Percentiles rank a stretch among this genome's conserved stretches.
These are phyloP conservation scores for Botia kubotai DNA, from an alignment of 2,797 vertebrate species.

Conservation along the genomic window DNA sequence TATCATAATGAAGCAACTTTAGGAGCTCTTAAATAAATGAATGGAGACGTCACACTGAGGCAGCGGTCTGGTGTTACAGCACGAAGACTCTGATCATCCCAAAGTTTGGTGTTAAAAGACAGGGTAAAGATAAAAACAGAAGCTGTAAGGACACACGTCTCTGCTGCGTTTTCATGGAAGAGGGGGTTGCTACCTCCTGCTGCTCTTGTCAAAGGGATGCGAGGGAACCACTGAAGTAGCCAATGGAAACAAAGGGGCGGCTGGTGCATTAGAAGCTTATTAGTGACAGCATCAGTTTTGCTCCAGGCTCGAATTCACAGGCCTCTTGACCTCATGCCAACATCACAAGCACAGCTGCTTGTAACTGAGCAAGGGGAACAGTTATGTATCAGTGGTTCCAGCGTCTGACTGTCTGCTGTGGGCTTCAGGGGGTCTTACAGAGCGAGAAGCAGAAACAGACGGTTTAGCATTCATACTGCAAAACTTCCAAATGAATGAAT, in stretches of 20 bases:
- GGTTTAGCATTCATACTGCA: neutral
- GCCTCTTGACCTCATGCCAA: slow-evolving; percentile 47
- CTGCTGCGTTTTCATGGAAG: neutral
- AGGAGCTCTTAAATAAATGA: slow-evolving; percentile 20
- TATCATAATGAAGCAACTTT: neutral
- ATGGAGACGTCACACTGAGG: slow-evolving; percentile 26
- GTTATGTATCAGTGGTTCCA: slow-evolving; percentile 42
- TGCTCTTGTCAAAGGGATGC: slow-evolving; percentile 22
- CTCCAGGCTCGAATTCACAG: slow-evolving; percentile 39
- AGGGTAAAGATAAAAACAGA: neutral
- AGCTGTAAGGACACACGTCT: neutral
- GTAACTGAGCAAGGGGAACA: slow-evolving; percentile 37
- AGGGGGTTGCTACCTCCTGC: slow-evolving; percentile 5
- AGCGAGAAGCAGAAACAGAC: slow-evolving; percentile 4
- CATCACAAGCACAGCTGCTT: slow-evolving; percentile 47
- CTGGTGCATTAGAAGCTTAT: slow-evolving; percentile 33
- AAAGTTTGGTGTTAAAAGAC: neutral
- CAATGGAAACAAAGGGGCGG: slow-evolving; percentile 41
- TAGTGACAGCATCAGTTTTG: slow-evolving; percentile 50
- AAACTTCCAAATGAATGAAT: neutral
- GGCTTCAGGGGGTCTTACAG: slow-evolving; percentile 23
- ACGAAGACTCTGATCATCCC: neutral
- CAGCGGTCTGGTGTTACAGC: slow-evolving; percentile 25
- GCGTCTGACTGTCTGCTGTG: slow-evolving; percentile 50
- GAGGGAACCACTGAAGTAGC: slow-evolving; percentile 18